Percentiles rank a stretch among this genome's conserved stretches.
Evolutionary conservation across 2,113 vertebrate species (phyloP).

Genomic region (Collichthys lucidus): DNA sequence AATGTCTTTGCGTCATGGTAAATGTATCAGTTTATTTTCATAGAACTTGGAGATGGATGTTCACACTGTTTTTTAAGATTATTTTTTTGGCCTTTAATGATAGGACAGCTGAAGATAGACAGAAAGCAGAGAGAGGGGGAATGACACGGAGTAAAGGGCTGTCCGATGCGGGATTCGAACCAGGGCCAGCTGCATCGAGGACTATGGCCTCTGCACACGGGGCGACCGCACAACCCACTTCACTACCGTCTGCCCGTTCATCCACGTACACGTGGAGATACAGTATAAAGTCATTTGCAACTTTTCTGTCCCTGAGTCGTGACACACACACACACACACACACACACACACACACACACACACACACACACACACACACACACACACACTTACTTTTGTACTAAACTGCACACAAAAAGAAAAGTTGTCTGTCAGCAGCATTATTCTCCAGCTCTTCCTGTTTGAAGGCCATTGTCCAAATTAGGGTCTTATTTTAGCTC

Average conservation of each 20-base stretch:
- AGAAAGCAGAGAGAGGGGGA: too few relatives aligned
- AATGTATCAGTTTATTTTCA: neutral
- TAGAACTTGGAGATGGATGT: neutral
- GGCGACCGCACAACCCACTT: too few relatives aligned
- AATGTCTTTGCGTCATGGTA: neutral
- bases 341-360: too few relatives aligned
- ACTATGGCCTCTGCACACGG: too few relatives aligned
- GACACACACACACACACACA: neutral
- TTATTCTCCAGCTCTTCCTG: slow-evolving; percentile 37
- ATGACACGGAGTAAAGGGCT: too few relatives aligned
- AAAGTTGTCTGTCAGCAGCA: slow-evolving; percentile 38
- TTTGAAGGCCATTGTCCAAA: slow-evolving; percentile 64
- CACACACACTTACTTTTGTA: neutral
- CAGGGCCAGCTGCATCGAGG: too few relatives aligned
- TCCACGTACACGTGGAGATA: neutral
- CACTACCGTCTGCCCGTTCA: neutral
- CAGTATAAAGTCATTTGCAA: neutral
- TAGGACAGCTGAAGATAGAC: too few relatives aligned
- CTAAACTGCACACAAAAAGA: slow-evolving; percentile 3
- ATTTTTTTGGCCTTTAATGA: too few relatives aligned
- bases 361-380: too few relatives aligned
- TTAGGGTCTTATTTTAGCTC: slow-evolving; percentile 66
- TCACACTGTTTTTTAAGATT: too few relatives aligned
- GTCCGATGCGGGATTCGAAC: too few relatives aligned
- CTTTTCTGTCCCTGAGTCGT: neutral